These are phyloP conservation scores for Patella caerulea DNA, from an alignment of 2,888 invertebrate species.

Conservation along the genomic window DNA sequence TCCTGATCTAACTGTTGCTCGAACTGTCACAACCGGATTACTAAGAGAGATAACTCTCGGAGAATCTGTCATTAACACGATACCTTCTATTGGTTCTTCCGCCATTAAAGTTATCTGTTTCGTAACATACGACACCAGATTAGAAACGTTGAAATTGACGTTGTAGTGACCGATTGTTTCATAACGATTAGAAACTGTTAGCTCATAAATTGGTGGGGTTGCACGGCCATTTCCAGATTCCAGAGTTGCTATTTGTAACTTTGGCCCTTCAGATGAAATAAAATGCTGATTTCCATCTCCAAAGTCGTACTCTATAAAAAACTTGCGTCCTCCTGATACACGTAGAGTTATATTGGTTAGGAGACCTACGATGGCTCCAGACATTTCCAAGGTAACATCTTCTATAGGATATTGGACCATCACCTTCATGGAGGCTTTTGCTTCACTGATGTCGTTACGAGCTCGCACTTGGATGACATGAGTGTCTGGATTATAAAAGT, in stretches of 20 bases:
- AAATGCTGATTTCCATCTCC: slow-evolving; percentile 47
- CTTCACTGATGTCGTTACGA: slow-evolving; percentile 51
- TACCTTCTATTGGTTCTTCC: slow-evolving; percentile 49
- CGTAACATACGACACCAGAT: slow-evolving; percentile 43
- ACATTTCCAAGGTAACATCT: slow-evolving; percentile 36
- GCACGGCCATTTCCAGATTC: neutral
- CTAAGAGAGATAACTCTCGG: slow-evolving; percentile 37
- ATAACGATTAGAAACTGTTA: slow-evolving; percentile 42
- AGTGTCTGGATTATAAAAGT: slow-evolving; percentile 40
- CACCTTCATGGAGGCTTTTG: slow-evolving; percentile 41
- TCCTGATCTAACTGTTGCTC: slow-evolving; percentile 54
- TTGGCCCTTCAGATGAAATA: slow-evolving; percentile 24
- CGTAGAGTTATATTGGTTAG: slow-evolving; percentile 41
- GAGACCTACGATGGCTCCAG: slow-evolving; percentile 40
- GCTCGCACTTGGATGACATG: slow-evolving; percentile 45
- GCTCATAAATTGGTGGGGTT: slow-evolving; percentile 30
- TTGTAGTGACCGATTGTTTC: slow-evolving; percentile 45
- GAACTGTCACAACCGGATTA: slow-evolving; percentile 45
- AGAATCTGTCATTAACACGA: slow-evolving; percentile 43
- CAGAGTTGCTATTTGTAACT: neutral
- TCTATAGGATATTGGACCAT: slow-evolving; percentile 47
- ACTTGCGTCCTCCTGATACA: slow-evolving; percentile 45
- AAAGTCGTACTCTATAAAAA: slow-evolving; percentile 44
- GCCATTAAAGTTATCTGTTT: slow-evolving; percentile 37
- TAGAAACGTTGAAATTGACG: slow-evolving; percentile 54